Evolutionary conservation across 2,797 vertebrate genomes (phyloP), one percentile per base, ranked within the genome.

Genomic region (Pangasius macronema): DNA sequence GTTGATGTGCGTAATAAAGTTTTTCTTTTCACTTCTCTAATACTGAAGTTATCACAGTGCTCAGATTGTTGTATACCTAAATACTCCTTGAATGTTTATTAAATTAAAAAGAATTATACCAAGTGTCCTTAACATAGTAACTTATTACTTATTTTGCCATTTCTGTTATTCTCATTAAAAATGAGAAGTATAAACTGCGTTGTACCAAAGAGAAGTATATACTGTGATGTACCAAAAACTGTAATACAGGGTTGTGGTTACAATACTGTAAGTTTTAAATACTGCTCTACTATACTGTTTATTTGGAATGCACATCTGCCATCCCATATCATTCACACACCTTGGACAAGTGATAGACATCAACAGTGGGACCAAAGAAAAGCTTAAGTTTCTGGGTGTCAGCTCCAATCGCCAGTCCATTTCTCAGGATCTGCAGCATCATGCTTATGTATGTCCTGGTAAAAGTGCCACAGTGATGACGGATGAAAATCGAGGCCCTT

Each of bases 401-500:
- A 92, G 59, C 84, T 92, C 82, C 67, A 82, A 91, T 92, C 83
- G 83, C 39, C 79, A 84, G 88, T 86, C 90, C 92, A 92, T 93
- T 91, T 93, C 85, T 92, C 92, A 92, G 72, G 30, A 81, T 80
- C 59, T 88, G 70, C 87, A 72, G 83, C 72, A 80, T 85, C 85
- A 89, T 86, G 84, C 36, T 72, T 86, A 61, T 80, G 70, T 68
- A 75, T 86, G 82, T 88, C 86, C 57, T 80, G 68, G 53, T 72
- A 83, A 79, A 88, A 67, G 85, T 80, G 89, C 85, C 85, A 86
- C 87, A 55, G 55, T 70, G 81, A 86, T 72, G 87, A 95, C 90
- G 92, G 93, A 92, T 95, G 94, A 95, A 95, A 94, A 95, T 90
- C 92, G 92, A 90, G 55, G 87, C 72, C 73, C 65, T 87, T 88